Percentiles rank a stretch among this genome's conserved stretches.
phyloP scores from a whole-genome alignment of 2,113 vertebrate species.

The Sapayoa aenigma region DNA sequence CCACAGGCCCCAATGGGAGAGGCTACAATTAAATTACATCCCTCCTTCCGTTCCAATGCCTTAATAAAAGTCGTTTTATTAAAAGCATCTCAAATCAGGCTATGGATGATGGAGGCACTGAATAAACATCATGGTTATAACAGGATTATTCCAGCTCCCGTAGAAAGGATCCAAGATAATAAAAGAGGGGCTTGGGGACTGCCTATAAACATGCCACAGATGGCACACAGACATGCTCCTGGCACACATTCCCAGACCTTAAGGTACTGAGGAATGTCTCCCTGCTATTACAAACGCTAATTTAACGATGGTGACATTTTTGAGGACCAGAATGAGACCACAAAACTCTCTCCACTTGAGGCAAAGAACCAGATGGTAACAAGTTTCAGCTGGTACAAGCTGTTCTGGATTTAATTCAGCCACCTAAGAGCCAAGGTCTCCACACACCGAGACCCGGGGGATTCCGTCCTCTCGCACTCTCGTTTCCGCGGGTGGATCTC shows the following conservation, averaged over 20 bases:
- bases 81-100: not conserved
- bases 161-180: not conserved
- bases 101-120: not conserved
- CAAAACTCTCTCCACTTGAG: constrained; percentile 45
- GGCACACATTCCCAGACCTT: not conserved
- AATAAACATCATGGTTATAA: not conserved
- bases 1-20: rapidly evolving
- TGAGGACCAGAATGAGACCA: constrained; percentile 45
- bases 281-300: not conserved
- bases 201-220: constrained; percentile 11
- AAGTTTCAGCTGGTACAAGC: constrained; percentile 9
- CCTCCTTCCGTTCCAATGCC: not conserved
- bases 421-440: constrained; percentile 13
- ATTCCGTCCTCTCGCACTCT: not conserved
- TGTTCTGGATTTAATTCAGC: not conserved
- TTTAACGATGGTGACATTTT: constrained; percentile 27
- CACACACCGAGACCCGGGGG: not conserved
- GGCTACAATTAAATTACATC: not conserved
- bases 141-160: not conserved
- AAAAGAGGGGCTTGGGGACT: not conserved
- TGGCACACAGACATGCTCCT: constrained; percentile 17
- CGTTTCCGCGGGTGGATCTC: rapidly evolving
- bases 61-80: not conserved
- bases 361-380: constrained; percentile 39
- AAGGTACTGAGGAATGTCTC: not conserved